phyloP scores from a whole-genome alignment of 2,113 vertebrate genomes.

The Lampris incognitus region DNA sequence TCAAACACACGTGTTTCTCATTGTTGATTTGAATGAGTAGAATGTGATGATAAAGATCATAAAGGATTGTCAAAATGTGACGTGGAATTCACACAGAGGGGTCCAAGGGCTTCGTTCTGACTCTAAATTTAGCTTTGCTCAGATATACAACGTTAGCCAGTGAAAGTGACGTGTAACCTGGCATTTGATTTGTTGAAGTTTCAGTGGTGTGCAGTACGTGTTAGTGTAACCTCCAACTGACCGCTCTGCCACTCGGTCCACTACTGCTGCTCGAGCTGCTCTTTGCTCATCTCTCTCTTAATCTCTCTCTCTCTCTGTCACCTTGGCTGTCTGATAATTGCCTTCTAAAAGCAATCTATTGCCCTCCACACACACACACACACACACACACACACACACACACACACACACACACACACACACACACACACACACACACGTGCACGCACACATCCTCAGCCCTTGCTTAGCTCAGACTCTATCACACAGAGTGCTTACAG shows the following conservation, averaged over 20 bases:
- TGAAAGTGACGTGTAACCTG: slow-evolving; percentile 12
- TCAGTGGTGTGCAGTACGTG: neutral
- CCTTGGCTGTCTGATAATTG: slow-evolving; percentile 73
- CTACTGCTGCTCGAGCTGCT: slow-evolving; percentile 2
- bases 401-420: neutral
- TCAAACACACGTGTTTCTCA: too few relatives aligned
- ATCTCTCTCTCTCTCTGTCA: slow-evolving; percentile 46
- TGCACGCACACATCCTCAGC: neutral
- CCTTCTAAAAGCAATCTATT: slow-evolving; percentile 68
- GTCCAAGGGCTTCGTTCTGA: neutral
- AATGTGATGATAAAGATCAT: too few relatives aligned
- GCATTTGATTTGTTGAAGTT: neutral
- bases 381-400: neutral
- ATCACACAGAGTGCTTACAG: slow-evolving; percentile 65
- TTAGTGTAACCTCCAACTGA: neutral
- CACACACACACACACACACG: neutral
- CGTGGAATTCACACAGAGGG: too few relatives aligned
- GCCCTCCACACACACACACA: neutral
- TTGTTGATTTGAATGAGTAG: too few relatives aligned
- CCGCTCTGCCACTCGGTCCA: slow-evolving; percentile 10
- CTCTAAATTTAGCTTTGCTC: neutral
- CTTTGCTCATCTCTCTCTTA: neutral
- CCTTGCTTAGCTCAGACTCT: slow-evolving; percentile 35
- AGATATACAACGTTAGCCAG: neutral
- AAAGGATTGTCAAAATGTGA: too few relatives aligned